Percentiles rank a stretch among this genome's conserved stretches.
phyloP scores from a whole-genome alignment of 2,797 vertebrate genomes.

The Gymnothorax javanicus region DNA sequence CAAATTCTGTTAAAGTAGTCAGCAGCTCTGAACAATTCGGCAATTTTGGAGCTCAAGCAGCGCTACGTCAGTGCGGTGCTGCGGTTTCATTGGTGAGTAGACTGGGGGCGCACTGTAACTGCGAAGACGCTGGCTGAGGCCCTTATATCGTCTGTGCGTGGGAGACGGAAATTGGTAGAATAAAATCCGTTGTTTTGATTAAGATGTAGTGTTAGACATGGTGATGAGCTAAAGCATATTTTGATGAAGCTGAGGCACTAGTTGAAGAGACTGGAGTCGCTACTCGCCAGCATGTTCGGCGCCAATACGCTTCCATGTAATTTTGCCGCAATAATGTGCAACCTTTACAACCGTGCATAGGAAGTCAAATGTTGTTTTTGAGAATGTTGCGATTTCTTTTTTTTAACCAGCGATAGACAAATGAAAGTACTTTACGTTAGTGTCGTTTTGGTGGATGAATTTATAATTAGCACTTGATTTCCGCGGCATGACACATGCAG shows the following conservation, averaged over 20 bases:
- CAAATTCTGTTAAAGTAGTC: background rate
- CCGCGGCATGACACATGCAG: background rate
- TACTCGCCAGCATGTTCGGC: constrained; percentile 1
- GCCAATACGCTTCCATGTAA: constrained; percentile 40
- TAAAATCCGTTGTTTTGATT: background rate
- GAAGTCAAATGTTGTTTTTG: background rate
- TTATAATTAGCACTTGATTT: background rate
- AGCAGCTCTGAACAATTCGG: constrained; percentile 40
- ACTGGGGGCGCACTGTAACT: background rate
- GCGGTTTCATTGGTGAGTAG: constrained; percentile 9
- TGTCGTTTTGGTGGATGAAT: background rate
- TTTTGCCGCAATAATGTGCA: constrained; percentile 39
- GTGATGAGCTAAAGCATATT: background rate
- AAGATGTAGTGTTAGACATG: background rate
- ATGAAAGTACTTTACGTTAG: background rate
- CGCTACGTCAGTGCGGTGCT: constrained; percentile 42
- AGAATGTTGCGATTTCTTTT: background rate
- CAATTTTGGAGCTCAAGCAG: constrained; percentile 42
- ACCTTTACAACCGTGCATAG: background rate
- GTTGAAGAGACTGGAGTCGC: background rate
- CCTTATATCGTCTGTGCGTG: constrained; percentile 18
- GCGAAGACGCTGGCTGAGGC: constrained; percentile 31
- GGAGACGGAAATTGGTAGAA: constrained; percentile 43
- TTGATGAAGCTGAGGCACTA: background rate
- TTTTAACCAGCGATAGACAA: background rate